Evolutionary conservation across 2,113 vertebrate genomes (phyloP), one percentile per base, ranked within the genome.

Genomic region (Triplophysa dalaica): DNA sequence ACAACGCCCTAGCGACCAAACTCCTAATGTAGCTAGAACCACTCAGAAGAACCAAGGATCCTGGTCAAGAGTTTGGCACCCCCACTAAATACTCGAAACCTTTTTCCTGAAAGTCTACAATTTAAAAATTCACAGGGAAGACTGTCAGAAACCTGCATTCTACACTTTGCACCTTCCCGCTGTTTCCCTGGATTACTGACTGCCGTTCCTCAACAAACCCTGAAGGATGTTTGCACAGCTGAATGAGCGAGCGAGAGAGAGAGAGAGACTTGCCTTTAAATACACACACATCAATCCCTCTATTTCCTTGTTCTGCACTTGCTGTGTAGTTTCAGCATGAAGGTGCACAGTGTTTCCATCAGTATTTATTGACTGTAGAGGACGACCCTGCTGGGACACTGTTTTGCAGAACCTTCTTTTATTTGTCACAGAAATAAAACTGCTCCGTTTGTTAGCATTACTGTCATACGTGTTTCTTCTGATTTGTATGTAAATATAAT

Each of bases 181-280:
- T 75, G 82, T 70, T 76, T 80, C 75, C 73, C 50, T 74, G 78
- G 70, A 79, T 86, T 83, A 84, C 73, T 82, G 82, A 75, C 69
- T 61, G 79, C 73, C 33, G 58, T 84, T 78, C 74, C 65, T 69
- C 74, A 65, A 75, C 70, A 74, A 78, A 82, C 58, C 68, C 69
- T 56, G 70, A 61, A 64, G 75, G 77, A 70, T 86, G 85, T 84
- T 84, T 86, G 80, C 82, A 80, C 82, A 84, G 82, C 82, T 86
- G 82, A 74, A 64, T 7, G 80, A 83, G 22, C 33, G 63, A 43
- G 83, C 78, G 48, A 78, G 84, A 82, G 65, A 65, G 64, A 78
- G 33, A 50, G 78, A 75, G 84, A 81, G 78, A 81, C 75, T 48
- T 65, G 29, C 43, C 61, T 70, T 3, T 45, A 58, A 58, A n/a